Base-by-base conservation (phyloP, 37 sponge, comb jelly and placozoan genomes). In the Halichondria panicea region DNA sequence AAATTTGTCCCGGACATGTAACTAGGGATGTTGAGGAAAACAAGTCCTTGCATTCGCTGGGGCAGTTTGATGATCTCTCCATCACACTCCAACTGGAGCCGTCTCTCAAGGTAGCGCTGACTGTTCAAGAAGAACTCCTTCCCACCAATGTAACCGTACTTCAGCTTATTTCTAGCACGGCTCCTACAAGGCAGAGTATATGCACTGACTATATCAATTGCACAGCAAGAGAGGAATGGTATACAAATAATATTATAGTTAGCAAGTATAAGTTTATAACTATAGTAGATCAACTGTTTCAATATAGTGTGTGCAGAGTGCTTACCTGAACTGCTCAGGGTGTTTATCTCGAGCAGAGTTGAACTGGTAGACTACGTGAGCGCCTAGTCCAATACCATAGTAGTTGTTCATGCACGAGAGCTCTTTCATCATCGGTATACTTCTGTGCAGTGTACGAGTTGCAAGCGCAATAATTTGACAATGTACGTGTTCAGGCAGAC, bases 1-100 rank as follows among this genome's bases (percentile, higher is more conserved):
- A 96, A 96, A 82, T 96, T 96, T 6, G 94, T 91, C 15, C 97
- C 97, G 6, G 90, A 91, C 97, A 96, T 96, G 81, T 96, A 96
- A 71, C 97, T 93, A 4, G 93, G 90, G 39, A 95, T 95, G 70
- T 95, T 95, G 42, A 95, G 88, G 38, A 89, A 77, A 39, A 95
- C 96, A 1, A 95, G 70, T 6, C 96, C 96, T 64, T 95, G 96
- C 31, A 95, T 52, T 43, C 77, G 68, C 39, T 71, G 81, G 9
- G 96, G 96, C 19, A 95, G 78, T 24, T 64, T 30, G 24, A 95
- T 76, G 42, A 31, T 25, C 43, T 72, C 79, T 4, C 96, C 96
- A 75, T 95, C 96, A 75, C 96, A 95, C 84, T 94, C 63, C 55
- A 95, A 40, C 24, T 50, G 32, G 25, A 95, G 66, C 60, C 88